Conservation (phyloP, 2,888 invertebrate genomes). For the Bellardia pandia region DNA sequence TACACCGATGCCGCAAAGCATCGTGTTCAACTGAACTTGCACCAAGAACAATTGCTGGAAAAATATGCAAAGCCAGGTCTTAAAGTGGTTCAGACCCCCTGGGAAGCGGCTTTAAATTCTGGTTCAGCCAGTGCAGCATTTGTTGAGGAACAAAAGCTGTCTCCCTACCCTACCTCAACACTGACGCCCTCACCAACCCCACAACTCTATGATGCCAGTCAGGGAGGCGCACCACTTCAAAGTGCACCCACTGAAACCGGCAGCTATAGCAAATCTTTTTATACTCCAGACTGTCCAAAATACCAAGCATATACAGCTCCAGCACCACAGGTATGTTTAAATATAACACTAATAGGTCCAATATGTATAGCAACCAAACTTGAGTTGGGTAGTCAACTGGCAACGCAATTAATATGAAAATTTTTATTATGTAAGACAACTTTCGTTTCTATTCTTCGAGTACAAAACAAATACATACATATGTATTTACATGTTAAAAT, state of each 20-base stretch:
- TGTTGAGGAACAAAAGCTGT: conserved; percentile 82
- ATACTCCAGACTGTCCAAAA: conserved; percentile 26
- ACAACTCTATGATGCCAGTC: conserved; percentile 51
- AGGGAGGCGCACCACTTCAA: conserved; percentile 52
- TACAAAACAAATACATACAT: too few relatives aligned
- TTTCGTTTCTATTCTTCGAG: too few relatives aligned
- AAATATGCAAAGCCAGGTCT: conserved; percentile 85
- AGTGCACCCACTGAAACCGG: conserved; percentile 50
- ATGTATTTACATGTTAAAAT: too few relatives aligned
- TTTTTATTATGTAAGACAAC: too few relatives aligned
- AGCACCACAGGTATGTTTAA: conserved; percentile 38
- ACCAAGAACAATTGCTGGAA: conserved; percentile 87
- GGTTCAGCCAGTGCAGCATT: conserved; percentile 90
- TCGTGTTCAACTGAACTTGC: conserved; percentile 86
- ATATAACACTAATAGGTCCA: background rate
- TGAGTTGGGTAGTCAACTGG: too few relatives aligned
- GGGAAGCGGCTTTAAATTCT: conserved; percentile 89
- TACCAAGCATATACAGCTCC: conserved; percentile 23
- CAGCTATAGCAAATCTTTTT: conserved; percentile 50
- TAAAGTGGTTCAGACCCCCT: conserved; percentile 88
- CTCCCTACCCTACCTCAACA: conserved; percentile 59
- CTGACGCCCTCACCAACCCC: conserved; percentile 65
- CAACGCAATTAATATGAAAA: too few relatives aligned
- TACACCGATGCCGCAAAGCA: conserved; percentile 86
- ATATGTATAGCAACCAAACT: too few relatives aligned